Evolutionary conservation across 1,140 invertebrate species (phyloP).

Genomic region (Lethrus apterus): DNA sequence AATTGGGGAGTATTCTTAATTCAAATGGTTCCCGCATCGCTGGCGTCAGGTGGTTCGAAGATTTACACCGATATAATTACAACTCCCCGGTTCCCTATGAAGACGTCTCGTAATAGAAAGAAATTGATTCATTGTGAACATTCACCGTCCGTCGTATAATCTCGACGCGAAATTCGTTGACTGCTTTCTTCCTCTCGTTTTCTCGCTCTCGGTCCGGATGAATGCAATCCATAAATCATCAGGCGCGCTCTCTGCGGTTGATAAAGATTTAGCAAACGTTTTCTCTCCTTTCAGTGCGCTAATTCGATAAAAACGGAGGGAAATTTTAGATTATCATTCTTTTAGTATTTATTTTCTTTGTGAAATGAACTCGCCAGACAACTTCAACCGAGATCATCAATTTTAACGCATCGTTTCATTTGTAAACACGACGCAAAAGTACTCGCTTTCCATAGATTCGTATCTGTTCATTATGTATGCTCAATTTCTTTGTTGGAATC

Average conservation of each 20-base stretch:
- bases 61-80: conserved; percentile 18
- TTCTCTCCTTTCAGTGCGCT: conserved; percentile 18
- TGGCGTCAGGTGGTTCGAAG: conserved; percentile 9
- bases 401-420: conserved; percentile 11
- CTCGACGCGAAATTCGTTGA: conserved; percentile 8
- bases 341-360: conserved; percentile 22
- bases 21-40: conserved; percentile 11
- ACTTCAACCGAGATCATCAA: conserved; percentile 13
- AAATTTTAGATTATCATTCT: conserved; percentile 22
- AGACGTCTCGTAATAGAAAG: conserved; percentile 16
- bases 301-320: conserved; percentile 20
- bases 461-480: no score
- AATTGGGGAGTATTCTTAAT: conserved; percentile 6
- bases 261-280: conserved; percentile 21
- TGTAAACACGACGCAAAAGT: conserved; percentile 13
- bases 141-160: background rate
- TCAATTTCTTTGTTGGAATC: no score
- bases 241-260: conserved; percentile 18
- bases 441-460: no score
- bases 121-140: conserved; percentile 20
- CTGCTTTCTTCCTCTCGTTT: conserved; percentile 15
- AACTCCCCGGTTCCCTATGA: conserved; percentile 11
- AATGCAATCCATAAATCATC: conserved; percentile 19
- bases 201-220: conserved; percentile 10
- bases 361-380: conserved; percentile 7